Conservation (phyloP, 2,888 invertebrate genomes). For the Clunio marinus region DNA sequence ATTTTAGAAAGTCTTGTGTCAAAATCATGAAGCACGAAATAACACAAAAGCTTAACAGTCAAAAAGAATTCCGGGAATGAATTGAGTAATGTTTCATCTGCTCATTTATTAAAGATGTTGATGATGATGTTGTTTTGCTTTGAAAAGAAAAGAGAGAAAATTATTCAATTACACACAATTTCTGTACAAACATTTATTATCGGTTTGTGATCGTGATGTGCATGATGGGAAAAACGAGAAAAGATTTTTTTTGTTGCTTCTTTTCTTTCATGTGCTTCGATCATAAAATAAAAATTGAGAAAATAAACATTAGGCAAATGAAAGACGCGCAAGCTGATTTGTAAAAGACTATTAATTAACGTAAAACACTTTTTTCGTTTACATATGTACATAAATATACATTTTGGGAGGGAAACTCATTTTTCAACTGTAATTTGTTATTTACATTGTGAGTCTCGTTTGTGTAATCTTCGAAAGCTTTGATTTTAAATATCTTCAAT, state of each 20-base stretch:
- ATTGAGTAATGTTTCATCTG: neutral
- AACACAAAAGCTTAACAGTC: neutral
- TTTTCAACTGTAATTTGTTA: too few relatives aligned
- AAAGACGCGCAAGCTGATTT: conserved; percentile 1
- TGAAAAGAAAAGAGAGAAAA: neutral
- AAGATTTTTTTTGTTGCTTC: neutral
- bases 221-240: neutral
- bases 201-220: neutral
- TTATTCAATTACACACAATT: neutral
- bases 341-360: conserved; percentile 1
- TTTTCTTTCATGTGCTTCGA: neutral
- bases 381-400: too few relatives aligned
- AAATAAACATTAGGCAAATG: neutral
- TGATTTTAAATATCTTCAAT: too few relatives aligned
- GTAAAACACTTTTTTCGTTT: neutral
- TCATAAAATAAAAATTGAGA: neutral
- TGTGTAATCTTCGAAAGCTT: too few relatives aligned
- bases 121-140: neutral
- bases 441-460: too few relatives aligned
- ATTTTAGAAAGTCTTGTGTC: conserved; percentile 10
- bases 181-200: neutral
- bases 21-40: neutral
- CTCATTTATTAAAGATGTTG: neutral
- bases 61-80: neutral
- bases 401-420: too few relatives aligned